A percentile compares a stretch with the other conserved stretches of the same genome.
Evolutionary conservation across 2,888 invertebrate species (phyloP).

Genomic region (Ectropis crepuscularia): DNA sequence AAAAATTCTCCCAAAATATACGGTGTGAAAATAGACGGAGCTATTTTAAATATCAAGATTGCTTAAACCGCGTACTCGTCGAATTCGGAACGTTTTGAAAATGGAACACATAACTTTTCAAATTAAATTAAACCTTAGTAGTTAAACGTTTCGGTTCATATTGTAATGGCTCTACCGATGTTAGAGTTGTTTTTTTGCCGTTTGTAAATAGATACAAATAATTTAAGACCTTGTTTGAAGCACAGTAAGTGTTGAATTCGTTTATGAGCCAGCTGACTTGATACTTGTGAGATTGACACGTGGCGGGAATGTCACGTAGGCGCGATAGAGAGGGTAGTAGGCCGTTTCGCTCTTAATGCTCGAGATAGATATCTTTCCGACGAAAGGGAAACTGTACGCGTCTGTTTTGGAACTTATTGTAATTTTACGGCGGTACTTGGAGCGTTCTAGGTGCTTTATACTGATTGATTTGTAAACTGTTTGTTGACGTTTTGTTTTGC

Average conservation of each 20-base stretch:
- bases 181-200: conserved; percentile 28
- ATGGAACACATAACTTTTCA: conserved; percentile 54
- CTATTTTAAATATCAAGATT: conserved; percentile 48
- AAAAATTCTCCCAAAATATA: conserved; percentile 20
- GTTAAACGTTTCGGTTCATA: conserved; percentile 47
- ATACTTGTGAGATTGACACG: conserved; percentile 72
- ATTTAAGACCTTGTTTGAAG: conserved; percentile 62
- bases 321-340: conserved; percentile 58
- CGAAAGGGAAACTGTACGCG: conserved; percentile 74
- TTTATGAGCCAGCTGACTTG: conserved; percentile 61
- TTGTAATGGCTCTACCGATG: conserved; percentile 42
- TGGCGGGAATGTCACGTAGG: conserved; percentile 69
- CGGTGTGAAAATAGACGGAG: conserved; percentile 11
- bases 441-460: conserved; percentile 12
- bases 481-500: conserved; percentile 5
- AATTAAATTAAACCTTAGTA: conserved; percentile 48
- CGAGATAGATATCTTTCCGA: conserved; percentile 72
- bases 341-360: conserved; percentile 62
- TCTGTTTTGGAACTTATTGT: conserved; percentile 60
- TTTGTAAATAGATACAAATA: conserved; percentile 47
- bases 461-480: neutral
- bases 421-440: conserved; percentile 38
- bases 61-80: conserved; percentile 44
- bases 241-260: conserved; percentile 68
- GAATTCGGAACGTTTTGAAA: conserved; percentile 55